Evolutionary conservation across 1,140 invertebrate genomes (phyloP).

Genomic region (Drosophila nasuta): DNA sequence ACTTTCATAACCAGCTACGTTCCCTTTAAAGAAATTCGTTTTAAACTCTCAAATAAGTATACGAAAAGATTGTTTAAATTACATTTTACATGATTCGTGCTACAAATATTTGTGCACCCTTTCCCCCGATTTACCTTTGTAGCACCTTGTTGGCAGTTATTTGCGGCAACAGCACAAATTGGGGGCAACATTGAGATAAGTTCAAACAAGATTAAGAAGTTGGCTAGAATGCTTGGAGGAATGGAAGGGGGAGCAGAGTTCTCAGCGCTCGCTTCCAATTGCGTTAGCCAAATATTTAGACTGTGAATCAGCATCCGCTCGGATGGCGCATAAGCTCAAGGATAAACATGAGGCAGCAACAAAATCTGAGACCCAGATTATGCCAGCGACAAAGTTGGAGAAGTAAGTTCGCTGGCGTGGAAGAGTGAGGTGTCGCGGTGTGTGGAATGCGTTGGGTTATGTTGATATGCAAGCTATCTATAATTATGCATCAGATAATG

Average conservation of each 20-base stretch:
- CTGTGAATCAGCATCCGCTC: conserved; percentile 29
- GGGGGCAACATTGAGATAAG: conserved; percentile 24
- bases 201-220: conserved; percentile 51
- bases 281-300: conserved; percentile 49
- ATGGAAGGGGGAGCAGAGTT: conserved; percentile 4
- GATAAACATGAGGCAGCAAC: conserved; percentile 30
- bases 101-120: conserved; percentile 42
- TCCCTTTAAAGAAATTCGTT: background rate
- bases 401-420: background rate
- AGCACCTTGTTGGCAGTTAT: conserved; percentile 40
- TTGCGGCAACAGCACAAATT: conserved; percentile 25
- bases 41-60: background rate
- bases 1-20: too few species aligned
- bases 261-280: conserved; percentile 18
- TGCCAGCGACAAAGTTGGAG: background rate
- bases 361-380: conserved; percentile 2
- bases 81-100: conserved; percentile 8
- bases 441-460: background rate
- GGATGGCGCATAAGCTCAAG: conserved; percentile 39
- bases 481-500: conserved; percentile 81
- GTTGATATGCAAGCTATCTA: conserved; percentile 40
- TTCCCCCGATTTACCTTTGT: background rate
- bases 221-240: background rate
- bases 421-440: conserved; percentile 20
- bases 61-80: conserved; percentile 16